phyloP scores from a whole-genome alignment of 2,888 invertebrate genomes.

The Ormyrus pomaceus region DNA sequence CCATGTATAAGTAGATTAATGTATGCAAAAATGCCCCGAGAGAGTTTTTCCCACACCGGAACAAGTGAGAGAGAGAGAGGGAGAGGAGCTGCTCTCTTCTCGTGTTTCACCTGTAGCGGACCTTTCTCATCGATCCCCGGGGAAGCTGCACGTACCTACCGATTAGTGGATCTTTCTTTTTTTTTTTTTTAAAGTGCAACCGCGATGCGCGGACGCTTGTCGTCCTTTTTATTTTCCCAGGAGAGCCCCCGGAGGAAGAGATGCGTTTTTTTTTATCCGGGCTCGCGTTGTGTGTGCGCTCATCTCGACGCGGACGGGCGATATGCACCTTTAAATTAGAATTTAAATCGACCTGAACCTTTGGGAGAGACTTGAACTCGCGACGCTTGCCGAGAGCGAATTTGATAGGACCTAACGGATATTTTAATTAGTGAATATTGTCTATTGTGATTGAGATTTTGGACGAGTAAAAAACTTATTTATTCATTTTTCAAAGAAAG shows the following conservation, averaged over 20 bases:
- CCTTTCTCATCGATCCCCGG: constrained; percentile 54
- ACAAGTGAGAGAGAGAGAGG: constrained; percentile 66
- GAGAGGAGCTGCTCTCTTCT: constrained; percentile 56
- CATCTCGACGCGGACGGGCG: not conserved
- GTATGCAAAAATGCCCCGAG: constrained; percentile 71
- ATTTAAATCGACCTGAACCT: constrained; percentile 14
- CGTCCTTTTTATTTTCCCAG: constrained; percentile 41
- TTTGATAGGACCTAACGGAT: too few species aligned
- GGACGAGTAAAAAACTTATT: not conserved
- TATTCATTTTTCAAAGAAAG: not conserved
- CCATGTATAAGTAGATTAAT: constrained; percentile 69
- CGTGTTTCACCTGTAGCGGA: constrained; percentile 71
- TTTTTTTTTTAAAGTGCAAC: constrained; percentile 30
- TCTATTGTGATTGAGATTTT: not conserved
- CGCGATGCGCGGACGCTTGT: not conserved
- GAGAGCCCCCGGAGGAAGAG: constrained; percentile 31
- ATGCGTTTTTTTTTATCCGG: constrained; percentile 9
- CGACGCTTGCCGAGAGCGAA: not conserved
- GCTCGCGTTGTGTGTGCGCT: too few species aligned
- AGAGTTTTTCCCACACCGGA: constrained; percentile 71
- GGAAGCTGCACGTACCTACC: constrained; percentile 50
- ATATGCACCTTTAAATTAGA: constrained; percentile 5
- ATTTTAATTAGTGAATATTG: too few species aligned
- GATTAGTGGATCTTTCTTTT: constrained; percentile 40
- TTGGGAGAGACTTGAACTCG: not conserved